phyloP scores from a whole-genome alignment of 1,140 invertebrate species.

The Drusus annulatus region DNA sequence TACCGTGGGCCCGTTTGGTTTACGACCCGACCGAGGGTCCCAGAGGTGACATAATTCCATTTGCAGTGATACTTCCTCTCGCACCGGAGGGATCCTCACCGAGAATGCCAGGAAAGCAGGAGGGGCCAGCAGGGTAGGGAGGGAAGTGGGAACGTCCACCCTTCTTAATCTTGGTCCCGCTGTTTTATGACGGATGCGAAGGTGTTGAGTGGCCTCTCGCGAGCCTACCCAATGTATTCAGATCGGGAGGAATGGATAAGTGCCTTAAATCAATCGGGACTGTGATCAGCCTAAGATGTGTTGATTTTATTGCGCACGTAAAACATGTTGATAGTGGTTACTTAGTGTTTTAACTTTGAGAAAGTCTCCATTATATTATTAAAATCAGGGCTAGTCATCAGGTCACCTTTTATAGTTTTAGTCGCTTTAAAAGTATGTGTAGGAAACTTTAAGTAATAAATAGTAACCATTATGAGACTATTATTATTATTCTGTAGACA shows the following conservation, averaged over 20 bases:
- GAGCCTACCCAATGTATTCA: slow-evolving; percentile 4
- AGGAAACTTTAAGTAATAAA: no score
- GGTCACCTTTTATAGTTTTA: no score
- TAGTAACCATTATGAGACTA: no score
- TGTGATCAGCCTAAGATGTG: neutral
- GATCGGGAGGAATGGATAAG: slow-evolving; percentile 8
- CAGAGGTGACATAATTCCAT: slow-evolving; percentile 55
- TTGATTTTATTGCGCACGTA: no score
- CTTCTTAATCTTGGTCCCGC: slow-evolving; percentile 21
- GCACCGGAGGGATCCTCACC: slow-evolving; percentile 17
- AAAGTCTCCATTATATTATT: no score
- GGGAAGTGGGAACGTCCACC: neutral
- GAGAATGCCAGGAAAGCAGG: neutral
- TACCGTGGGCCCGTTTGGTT: neutral
- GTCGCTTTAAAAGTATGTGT: no score
- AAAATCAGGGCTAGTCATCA: no score
- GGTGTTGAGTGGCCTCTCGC: slow-evolving; percentile 27
- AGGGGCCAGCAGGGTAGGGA: no score
- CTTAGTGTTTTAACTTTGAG: no score
- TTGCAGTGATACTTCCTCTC: slow-evolving; percentile 30
- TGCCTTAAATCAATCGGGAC: slow-evolving; percentile 24
- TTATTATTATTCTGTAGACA: no score
- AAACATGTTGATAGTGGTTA: no score
- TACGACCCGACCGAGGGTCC: slow-evolving; percentile 51
- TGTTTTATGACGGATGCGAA: slow-evolving; percentile 26